Evolutionary conservation across 2,888 invertebrate species (phyloP), one percentile per base, ranked within the genome.

Genomic region (Sympetrum striolatum): DNA sequence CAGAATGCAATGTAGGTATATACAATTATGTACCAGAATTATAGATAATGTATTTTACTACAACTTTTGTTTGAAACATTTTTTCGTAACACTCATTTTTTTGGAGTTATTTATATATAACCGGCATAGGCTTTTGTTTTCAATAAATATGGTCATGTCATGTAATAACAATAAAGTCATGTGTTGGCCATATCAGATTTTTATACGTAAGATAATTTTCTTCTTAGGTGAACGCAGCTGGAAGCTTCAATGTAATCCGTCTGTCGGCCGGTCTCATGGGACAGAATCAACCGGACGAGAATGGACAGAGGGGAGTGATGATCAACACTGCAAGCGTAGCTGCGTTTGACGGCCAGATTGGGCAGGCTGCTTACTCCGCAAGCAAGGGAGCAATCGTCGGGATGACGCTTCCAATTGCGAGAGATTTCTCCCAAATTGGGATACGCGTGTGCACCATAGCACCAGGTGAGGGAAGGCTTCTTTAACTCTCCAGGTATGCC

Each of bases 281-380:
- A 58, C 95, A 97, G 92, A 99, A 99, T 93, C 94, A 96, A 90
- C 97, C 98, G 0, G 96, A 98, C 93, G 94, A 94, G 90, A 96
- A 98, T 94, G 98, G 98, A 0, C 97, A 98, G 93, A 96, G 98
- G 92, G 99, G 99, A 18, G 98, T 99, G 0, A 96, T 99, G 91
- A 95, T 99, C 0, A 99, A 99, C 93, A 99, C 99, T 0, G 97
- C 99, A 0, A 98, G 98, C 90, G 96, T 99, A 6, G 98, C 99
- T 73, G 99, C 99, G 0, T 99, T 95, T 93, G 99, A 99, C 90
- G 99, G 99, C 0, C 99, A 99, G 94, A 97, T 97, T 91, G 99
- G 99, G 0, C 99, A 99, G 94, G 97, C 96, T 0, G 99, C 98
- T 0, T 98, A 98, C 93, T 96, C 99, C 0, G 99, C 99, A 0